Evolutionary conservation across 2,888 invertebrate species (phyloP), one percentile per base, ranked within the genome.

Genomic region (Xiphydria camelus): DNA sequence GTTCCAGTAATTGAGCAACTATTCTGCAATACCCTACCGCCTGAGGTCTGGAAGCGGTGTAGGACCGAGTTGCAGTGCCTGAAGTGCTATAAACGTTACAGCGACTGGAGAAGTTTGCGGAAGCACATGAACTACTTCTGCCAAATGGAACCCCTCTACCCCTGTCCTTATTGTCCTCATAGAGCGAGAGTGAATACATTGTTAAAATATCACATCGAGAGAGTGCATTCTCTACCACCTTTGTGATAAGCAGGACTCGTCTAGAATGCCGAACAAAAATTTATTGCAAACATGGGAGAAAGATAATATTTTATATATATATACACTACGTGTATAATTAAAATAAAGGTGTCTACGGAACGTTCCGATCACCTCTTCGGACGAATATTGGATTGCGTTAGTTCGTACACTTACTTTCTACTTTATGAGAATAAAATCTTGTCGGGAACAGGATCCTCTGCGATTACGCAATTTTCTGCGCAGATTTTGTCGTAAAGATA

Each of bases 81-180:
- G 17, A 41, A 40, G 25, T 40, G 57, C 32, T 39, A 40, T 3
- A 51, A 56, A 38, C 49, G 22, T 22, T 70, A 64, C 53, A 63
- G 70, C 50, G 61, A 67, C 41, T 68, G 66, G 68, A 53, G 64
- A 29, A 64, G 64, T 19, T 47, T 70, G 26, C 55, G 57, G 47
- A 68, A 62, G 26, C 67, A 70, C 50, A 67, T 69, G 70, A 69
- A 66, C 41, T 69, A 54, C 51, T 67, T 66, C 51, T 70, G 70
- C 46, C 62, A 66, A 41, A 57, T 66, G 57, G 64, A 67, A 36
- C 63, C 61, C 12, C 56, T 59, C 47, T 47, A 53, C 45, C 56
- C 61, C 4, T 69, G 69, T 43, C 67, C 64, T 1, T 61, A 53
- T 40, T 70, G 70, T 48, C 47, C 42, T 19, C 57, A 68, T 40